Evolutionary conservation across 2,888 invertebrate species (phyloP).

Genomic region (Heliconius aoede): DNA sequence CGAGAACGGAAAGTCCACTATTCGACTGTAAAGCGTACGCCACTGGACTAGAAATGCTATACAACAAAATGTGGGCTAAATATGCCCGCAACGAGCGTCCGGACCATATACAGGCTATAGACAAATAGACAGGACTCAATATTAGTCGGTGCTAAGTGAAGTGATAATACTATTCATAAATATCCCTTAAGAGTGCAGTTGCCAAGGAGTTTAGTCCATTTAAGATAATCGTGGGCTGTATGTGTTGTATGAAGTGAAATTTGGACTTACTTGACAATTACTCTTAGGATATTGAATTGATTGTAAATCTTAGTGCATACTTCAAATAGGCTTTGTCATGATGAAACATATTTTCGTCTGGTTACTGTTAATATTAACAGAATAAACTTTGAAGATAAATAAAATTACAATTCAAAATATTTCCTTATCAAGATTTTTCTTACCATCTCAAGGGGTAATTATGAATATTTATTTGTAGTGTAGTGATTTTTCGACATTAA

Average conservation of each 20-base stretch:
- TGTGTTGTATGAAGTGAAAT: neutral
- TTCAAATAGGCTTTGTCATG: neutral
- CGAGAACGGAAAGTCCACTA: conserved; percentile 93
- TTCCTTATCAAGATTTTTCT: neutral
- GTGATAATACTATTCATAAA: conserved; percentile 30
- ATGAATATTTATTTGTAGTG: conserved; percentile 24
- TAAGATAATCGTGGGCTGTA: neutral
- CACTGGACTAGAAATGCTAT: conserved; percentile 94
- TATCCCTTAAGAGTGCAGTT: conserved; percentile 16
- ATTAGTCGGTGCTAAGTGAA: conserved; percentile 56
- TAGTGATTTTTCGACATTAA: conserved; percentile 23
- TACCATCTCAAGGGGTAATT: conserved; percentile 14
- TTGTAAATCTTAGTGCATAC: neutral
- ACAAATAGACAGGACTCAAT: conserved; percentile 64
- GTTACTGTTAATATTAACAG: neutral
- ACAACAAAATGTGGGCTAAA: conserved; percentile 95
- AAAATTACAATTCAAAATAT: conserved; percentile 1
- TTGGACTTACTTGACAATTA: neutral
- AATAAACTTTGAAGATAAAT: neutral
- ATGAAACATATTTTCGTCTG: conserved; percentile 13
- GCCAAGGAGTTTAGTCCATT: neutral
- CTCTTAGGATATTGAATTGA: neutral
- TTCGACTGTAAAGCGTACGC: conserved; percentile 98
- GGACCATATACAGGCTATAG: conserved; percentile 88
- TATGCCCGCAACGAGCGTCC: conserved; percentile 90